These are phyloP conservation scores for Pristis pectinata DNA, from an alignment of 2,797 vertebrate genomes.

Conservation along the genomic window DNA sequence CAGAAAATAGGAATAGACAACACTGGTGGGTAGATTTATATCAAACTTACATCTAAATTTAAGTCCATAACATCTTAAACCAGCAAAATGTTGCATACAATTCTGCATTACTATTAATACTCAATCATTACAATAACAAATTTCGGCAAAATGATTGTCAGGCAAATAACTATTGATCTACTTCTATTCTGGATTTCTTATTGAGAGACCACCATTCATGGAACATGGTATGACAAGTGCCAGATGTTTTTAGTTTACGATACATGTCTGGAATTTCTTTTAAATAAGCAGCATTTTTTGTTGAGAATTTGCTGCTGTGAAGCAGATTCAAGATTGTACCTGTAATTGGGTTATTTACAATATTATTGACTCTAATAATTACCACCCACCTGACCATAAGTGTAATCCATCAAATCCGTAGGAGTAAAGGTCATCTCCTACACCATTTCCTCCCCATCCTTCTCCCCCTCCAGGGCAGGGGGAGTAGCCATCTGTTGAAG, in stretches of 20 bases:
- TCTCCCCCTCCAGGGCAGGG: constrained; percentile 87
- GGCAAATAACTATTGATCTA: neutral
- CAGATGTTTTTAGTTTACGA: neutral
- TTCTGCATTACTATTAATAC: neutral
- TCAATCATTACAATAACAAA: neutral
- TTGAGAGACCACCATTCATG: neutral
- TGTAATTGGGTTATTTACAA: neutral
- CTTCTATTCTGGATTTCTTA: neutral
- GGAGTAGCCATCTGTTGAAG: constrained; percentile 80
- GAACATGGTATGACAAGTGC: neutral
- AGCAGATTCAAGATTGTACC: neutral
- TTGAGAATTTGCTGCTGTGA: neutral
- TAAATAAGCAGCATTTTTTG: neutral
- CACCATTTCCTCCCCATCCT: constrained; percentile 87
- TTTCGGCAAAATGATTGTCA: neutral
- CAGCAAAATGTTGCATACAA: neutral
- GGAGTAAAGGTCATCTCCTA: constrained; percentile 88
- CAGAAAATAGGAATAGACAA: neutral
- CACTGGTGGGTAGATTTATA: neutral
- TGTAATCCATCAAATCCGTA: constrained; percentile 91
- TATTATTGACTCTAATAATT: neutral
- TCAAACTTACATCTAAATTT: neutral
- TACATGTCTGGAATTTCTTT: neutral
- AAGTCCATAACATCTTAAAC: neutral
- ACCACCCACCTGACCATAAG: constrained; percentile 80